Conservation (phyloP, 2,797 vertebrate species). For the Denticeps clupeoides region DNA sequence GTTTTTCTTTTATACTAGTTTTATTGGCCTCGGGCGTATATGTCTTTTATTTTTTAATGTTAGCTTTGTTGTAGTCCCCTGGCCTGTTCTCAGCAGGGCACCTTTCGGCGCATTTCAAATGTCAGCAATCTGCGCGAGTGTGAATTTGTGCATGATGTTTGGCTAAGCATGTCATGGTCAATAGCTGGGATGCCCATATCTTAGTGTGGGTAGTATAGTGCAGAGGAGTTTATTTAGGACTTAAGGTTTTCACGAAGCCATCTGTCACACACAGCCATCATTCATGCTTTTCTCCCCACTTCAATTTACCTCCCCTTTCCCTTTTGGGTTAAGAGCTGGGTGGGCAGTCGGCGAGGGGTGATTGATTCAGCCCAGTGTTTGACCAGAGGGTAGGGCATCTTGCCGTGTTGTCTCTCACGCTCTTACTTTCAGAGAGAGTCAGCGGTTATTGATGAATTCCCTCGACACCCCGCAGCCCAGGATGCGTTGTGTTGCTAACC, state of each 20-base stretch:
- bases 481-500: conserved; percentile 15
- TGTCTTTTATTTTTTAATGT: no score
- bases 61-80: no score
- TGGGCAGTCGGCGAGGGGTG: conserved; percentile 3
- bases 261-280: conserved; percentile 5
- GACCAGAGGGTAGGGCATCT: conserved; percentile 23
- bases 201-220: no score
- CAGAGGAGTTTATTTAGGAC: conserved; percentile 10
- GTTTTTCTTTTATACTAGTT: no score
- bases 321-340: conserved; percentile 12
- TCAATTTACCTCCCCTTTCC: conserved; percentile 3
- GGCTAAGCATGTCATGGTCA: no score
- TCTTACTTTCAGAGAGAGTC: not conserved
- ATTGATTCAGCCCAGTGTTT: conserved; percentile 30
- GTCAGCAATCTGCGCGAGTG: no score
- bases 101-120: no score
- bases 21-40: no score
- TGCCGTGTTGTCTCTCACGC: conserved; percentile 5
- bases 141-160: no score
- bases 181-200: no score
- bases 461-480: conserved; percentile 11
- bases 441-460: conserved; percentile 29
- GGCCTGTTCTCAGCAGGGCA: no score
- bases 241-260: conserved; percentile 3
- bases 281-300: conserved; percentile 6